Base-by-base conservation (phyloP, 2,888 invertebrate species). In the Cataglyphis altisquamis region DNA sequence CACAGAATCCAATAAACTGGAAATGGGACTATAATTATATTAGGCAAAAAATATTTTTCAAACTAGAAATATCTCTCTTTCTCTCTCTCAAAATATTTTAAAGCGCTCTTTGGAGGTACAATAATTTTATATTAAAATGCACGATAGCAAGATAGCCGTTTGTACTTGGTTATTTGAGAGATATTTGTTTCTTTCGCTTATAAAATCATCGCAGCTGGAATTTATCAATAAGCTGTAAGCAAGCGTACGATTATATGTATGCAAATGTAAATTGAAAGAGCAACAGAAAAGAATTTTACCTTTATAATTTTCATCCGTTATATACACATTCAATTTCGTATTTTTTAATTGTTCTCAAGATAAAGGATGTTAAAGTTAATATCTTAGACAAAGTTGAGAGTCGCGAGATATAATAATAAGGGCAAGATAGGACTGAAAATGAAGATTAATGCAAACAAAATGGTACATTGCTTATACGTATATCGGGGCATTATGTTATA, bases 381-480 rank as follows among this genome's bases (percentile, higher is more conserved):
- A 39, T 18, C 4, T 45, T 67, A 77, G 25, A 68, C 18, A 39
- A 6, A 21, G 12, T 55, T 67, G 39, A 68, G 68, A 29, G 45
- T 18, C 68, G 72, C 83, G 63, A 83, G 70, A 81, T 83, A 80
- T 73, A 55, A 87, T 86, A 86, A 87, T 86, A 86, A 85, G 86
- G 84, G 86, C 86, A 89, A 91, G 86, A 87, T 89, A 86, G 86
- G 82, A 87, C 88, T 90, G 90, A 91, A 90, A 90, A 88, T 88
- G 87, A 85, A 77, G 88, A 89, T 89, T 94, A 94, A 94, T 93
- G 91, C 91, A 90, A 92, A 94, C 92, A 93, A 92, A 94, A 93
- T 92, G 91, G 84, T 84, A 89, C 82, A 87, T 85, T 86, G 90
- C 90, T 87, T 89, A 87, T 90, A 90, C 88, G 90, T 89, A 87